A percentile compares a stretch with the other conserved stretches of the same genome.
phyloP scores from a whole-genome alignment of 2,113 vertebrate species.

The Sylvietta virens region DNA sequence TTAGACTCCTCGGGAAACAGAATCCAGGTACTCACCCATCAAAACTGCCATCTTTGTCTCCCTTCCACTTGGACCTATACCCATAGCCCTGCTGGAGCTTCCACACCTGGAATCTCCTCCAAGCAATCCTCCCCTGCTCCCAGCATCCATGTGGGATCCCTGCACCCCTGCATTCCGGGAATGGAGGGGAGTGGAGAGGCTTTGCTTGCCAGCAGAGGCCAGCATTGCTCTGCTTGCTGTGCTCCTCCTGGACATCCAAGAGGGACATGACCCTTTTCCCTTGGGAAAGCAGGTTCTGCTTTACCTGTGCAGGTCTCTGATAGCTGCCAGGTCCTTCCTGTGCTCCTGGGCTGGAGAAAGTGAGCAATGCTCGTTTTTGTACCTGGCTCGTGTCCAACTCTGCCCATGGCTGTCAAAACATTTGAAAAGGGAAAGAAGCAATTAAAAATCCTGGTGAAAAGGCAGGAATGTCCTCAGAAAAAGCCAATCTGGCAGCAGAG shows the following conservation, averaged over 20 bases:
- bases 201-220: constrained; percentile 53
- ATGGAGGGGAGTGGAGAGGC: neutral
- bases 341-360: neutral
- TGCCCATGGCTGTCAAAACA: neutral
- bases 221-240: neutral
- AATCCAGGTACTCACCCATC: neutral
- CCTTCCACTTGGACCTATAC: neutral
- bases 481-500: neutral
- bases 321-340: neutral
- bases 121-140: neutral
- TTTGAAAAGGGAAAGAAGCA: neutral
- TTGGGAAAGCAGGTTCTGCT: neutral
- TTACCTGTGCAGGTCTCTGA: neutral
- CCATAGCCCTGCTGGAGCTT: neutral
- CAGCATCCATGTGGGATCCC: neutral
- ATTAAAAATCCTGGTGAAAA: neutral
- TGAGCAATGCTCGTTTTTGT: fast-evolving
- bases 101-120: too few relatives aligned
- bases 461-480: neutral
- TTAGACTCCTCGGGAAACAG: neutral
- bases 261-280: neutral
- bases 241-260: neutral
- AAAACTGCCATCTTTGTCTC: neutral
- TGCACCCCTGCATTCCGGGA: fast-evolving
- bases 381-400: neutral